A percentile compares a stretch with the other conserved stretches of the same genome.
These are phyloP conservation scores for Venustaconcha ellipsiformis DNA, from an alignment of 1,140 invertebrate genomes.

Conservation along the genomic window DNA sequence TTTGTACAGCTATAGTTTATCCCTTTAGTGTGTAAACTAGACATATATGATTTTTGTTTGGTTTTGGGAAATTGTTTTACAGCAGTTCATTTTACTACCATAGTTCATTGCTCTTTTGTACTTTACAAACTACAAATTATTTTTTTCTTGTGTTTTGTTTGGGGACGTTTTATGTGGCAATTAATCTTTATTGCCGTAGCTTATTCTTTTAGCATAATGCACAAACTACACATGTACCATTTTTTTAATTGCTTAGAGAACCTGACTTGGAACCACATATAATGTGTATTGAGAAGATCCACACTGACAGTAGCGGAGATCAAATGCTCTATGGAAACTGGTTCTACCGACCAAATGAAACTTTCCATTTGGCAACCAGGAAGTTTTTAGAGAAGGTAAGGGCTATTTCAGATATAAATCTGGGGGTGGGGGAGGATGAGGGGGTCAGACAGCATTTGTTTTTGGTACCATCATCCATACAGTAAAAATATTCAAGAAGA, in stretches of 20 bases:
- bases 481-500: too few relatives aligned
- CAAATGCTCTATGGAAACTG: constrained; percentile 92
- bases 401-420: constrained; percentile 91
- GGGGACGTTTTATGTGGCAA: not conserved
- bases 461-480: too few relatives aligned
- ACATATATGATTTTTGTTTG: too few relatives aligned
- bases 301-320: constrained; percentile 81
- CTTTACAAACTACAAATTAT: not conserved
- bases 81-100: too few relatives aligned
- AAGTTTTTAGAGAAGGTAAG: constrained; percentile 94
- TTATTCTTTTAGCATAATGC: not conserved
- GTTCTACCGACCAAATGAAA: constrained; percentile 90
- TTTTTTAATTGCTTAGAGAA: constrained; percentile 69
- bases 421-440: constrained; percentile 49
- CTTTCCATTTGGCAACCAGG: constrained; percentile 93
- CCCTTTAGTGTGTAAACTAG: too few relatives aligned
- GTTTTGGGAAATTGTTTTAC: too few relatives aligned
- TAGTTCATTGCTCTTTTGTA: not conserved
- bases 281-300: constrained; percentile 85
- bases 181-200: not conserved
- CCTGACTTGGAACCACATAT: constrained; percentile 87
- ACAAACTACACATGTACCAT: constrained; percentile 12
- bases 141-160: not conserved
- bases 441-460: too few relatives aligned
- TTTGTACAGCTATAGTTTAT: too few relatives aligned